phyloP scores from a whole-genome alignment of 2,113 vertebrate species.

The Mionectes macconnelli region DNA sequence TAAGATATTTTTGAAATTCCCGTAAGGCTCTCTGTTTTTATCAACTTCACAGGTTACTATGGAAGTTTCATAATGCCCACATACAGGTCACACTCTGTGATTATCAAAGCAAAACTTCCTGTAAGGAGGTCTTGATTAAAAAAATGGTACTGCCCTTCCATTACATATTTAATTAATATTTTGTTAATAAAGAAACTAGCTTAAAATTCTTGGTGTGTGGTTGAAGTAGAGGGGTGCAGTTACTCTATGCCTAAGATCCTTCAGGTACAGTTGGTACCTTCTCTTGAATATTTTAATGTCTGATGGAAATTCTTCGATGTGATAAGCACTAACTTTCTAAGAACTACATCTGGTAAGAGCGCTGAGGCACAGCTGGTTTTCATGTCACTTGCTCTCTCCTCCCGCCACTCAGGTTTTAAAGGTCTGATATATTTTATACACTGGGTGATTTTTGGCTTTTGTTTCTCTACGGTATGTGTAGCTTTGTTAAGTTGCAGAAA shows the following conservation, averaged over 20 bases:
- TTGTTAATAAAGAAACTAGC: not conserved
- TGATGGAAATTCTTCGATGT: not conserved
- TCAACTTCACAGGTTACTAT: not conserved
- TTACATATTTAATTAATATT: not conserved
- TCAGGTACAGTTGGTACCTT: not conserved
- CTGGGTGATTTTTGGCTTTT: not conserved
- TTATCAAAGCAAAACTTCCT: not conserved
- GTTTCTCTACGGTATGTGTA: fast-evolving
- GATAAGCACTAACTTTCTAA: not conserved
- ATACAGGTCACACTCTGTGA: not conserved
- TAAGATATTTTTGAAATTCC: not conserved
- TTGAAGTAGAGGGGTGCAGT: not conserved
- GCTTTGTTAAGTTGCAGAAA: not conserved
- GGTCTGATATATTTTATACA: not conserved
- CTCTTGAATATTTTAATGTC: not conserved
- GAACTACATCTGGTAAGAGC: not conserved
- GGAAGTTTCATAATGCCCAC: not conserved
- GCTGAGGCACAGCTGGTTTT: not conserved
- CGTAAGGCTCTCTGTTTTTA: not conserved
- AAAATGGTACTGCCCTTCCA: not conserved
- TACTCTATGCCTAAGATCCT: not conserved
- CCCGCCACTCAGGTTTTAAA: not conserved
- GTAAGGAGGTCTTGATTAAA: not conserved
- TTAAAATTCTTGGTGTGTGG: not conserved
- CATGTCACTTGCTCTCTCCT: not conserved